A percentile compares a stretch with the other conserved stretches of the same genome.
These are phyloP conservation scores for Centropus bengalensis DNA, from an alignment of 2,113 vertebrate species.

Conservation along the genomic window DNA sequence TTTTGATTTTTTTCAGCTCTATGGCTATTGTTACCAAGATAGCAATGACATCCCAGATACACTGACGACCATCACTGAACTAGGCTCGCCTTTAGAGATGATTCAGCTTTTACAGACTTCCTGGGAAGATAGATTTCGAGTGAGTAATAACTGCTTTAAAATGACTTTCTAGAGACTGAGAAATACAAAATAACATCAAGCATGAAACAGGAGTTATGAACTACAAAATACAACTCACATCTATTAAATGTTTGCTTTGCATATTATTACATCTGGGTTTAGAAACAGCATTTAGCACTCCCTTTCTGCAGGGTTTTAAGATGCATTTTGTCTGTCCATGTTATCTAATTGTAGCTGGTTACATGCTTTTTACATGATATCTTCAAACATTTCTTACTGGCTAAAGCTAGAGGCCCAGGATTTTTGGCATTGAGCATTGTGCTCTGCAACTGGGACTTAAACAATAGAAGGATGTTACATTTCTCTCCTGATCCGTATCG, in stretches of 20 bases:
- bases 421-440: not conserved
- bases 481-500: constrained; percentile 40
- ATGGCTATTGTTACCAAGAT: constrained; percentile 91
- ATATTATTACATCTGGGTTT: not conserved
- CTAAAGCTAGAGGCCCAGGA: not conserved
- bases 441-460: not conserved
- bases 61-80: constrained; percentile 90
- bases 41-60: constrained; percentile 87
- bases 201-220: not conserved
- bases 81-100: constrained; percentile 90
- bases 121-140: constrained; percentile 91
- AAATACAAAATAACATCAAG: not conserved
- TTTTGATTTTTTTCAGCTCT: constrained; percentile 77
- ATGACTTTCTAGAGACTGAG: not conserved
- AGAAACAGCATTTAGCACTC: not conserved
- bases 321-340: not conserved
- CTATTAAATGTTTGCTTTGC: not conserved
- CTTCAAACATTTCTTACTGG: not conserved
- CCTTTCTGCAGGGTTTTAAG: not conserved
- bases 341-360: not conserved
- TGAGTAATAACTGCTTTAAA: constrained; percentile 70
- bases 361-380: not conserved
- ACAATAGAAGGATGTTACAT: constrained; percentile 52
- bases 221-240: not conserved
- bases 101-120: constrained; percentile 91